A percentile compares a stretch with the other conserved stretches of the same genome.
These are phyloP conservation scores for Dendrocopos noguchii DNA, from an alignment of 2,113 vertebrate genomes.

Conservation along the genomic window DNA sequence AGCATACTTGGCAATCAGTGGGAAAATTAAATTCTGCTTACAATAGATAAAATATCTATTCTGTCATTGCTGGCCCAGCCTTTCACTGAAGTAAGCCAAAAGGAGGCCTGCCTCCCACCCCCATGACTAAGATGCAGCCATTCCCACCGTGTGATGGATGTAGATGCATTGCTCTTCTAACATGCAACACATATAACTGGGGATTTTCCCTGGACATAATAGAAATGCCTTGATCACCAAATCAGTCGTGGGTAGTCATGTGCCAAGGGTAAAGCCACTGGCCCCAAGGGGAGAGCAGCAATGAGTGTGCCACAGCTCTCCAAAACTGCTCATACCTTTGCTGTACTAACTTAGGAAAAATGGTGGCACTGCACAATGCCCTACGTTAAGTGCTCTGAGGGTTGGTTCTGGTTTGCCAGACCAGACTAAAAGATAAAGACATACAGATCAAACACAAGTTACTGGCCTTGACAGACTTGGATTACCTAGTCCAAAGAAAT, in stretches of 20 bases:
- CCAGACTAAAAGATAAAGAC: background rate
- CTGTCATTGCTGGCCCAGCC: conserved; percentile 9
- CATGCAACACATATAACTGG: background rate
- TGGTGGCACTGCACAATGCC: background rate
- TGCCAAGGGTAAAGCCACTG: background rate
- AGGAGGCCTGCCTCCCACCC: background rate
- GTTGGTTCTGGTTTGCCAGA: background rate
- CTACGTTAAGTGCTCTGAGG: background rate
- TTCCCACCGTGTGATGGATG: background rate
- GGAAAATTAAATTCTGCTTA: conserved; percentile 33
- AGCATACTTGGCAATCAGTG: conserved; percentile 11
- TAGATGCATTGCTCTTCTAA: background rate
- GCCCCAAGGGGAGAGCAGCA: background rate
- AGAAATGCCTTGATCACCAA: background rate
- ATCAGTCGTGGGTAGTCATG: rapidly evolving
- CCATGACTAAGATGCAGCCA: background rate
- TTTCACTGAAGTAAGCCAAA: background rate
- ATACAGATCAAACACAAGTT: background rate
- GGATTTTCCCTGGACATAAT: background rate
- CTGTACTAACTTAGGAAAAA: background rate
- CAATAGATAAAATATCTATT: conserved; percentile 30
- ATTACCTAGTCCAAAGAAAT: background rate
- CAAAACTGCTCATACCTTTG: background rate
- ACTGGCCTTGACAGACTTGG: background rate
- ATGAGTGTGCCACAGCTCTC: background rate